Percentiles rank a stretch among this genome's conserved stretches.
phyloP scores from a whole-genome alignment of 64 coral and sea anemone species.

The Dendronephthya gigantea region DNA sequence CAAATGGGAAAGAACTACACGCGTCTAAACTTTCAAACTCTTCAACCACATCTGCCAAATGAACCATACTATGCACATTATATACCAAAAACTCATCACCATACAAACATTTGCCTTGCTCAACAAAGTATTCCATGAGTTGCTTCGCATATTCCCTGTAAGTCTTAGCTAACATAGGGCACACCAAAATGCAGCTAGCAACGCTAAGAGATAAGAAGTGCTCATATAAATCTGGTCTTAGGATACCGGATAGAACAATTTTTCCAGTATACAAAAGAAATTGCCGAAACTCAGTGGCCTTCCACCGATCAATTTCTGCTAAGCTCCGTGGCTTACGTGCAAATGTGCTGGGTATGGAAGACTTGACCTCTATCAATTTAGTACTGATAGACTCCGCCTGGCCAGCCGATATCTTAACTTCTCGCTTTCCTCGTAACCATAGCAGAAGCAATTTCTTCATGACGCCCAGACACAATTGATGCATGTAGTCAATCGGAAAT shows the following conservation, averaged over 20 bases:
- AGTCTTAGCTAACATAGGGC: not conserved
- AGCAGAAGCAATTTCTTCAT: not conserved
- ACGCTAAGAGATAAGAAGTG: not conserved
- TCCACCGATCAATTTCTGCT: not conserved
- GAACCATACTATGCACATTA: not conserved
- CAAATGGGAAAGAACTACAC: slow-evolving; percentile 10
- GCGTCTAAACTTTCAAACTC: not conserved
- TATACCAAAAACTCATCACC: slow-evolving; percentile 10
- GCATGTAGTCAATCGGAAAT: slow-evolving; percentile 22
- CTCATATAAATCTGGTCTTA: not conserved
- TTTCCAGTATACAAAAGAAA: slow-evolving; percentile 10
- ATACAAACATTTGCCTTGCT: not conserved
- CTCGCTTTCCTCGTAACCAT: not conserved
- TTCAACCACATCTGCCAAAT: not conserved
- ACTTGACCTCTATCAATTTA: not conserved
- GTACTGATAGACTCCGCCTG: not conserved
- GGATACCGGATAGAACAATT: not conserved
- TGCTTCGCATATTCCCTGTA: not conserved
- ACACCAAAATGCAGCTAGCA: slow-evolving; percentile 7
- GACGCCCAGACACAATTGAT: not conserved
- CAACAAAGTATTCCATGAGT: slow-evolving; percentile 8
- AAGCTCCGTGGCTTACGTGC: slow-evolving; percentile 3
- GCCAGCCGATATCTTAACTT: not conserved
- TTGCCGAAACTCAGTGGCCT: slow-evolving; percentile 10
- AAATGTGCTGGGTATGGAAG: not conserved